Evolutionary conservation across 2,113 vertebrate genomes (phyloP).

Genomic region (Paedocypris sp.): DNA sequence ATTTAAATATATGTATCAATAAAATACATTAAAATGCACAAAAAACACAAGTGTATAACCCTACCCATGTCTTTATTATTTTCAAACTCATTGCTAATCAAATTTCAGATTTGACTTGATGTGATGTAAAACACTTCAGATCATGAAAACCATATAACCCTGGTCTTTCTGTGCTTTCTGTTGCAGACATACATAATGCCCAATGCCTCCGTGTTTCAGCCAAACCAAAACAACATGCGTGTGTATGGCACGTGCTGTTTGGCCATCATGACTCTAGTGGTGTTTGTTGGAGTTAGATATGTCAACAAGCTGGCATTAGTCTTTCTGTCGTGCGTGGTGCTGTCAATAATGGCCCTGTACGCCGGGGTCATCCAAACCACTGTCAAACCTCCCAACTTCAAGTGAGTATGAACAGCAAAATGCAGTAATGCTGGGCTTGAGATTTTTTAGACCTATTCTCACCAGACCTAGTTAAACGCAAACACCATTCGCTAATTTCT

Average conservation of each 20-base stretch:
- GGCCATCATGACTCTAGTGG: constrained; percentile 77
- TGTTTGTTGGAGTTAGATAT: constrained; percentile 92
- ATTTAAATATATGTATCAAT: too few species aligned
- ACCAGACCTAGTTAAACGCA: too few species aligned
- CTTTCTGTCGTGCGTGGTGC: constrained; percentile 85
- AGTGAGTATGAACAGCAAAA: too few species aligned
- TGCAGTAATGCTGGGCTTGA: not conserved
- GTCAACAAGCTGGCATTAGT: constrained; percentile 91
- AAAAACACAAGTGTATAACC: too few species aligned
- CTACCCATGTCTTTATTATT: too few species aligned
- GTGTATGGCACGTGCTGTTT: constrained; percentile 80
- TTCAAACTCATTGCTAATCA: too few species aligned
- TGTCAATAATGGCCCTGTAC: constrained; percentile 88
- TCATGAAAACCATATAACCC: too few species aligned
- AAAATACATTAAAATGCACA: too few species aligned
- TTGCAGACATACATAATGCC: constrained; percentile 80
- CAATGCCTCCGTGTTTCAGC: constrained; percentile 55
- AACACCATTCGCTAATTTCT: not conserved
- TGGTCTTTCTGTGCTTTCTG: not conserved
- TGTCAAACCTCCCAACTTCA: constrained; percentile 67
- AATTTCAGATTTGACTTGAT: not conserved
- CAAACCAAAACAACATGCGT: constrained; percentile 70
- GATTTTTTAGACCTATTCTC: not conserved
- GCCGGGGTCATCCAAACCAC: constrained; percentile 79
- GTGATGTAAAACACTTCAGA: too few species aligned